Evolutionary conservation across 2,113 vertebrate species (phyloP).

Genomic region (Colistium nudipinnis): DNA sequence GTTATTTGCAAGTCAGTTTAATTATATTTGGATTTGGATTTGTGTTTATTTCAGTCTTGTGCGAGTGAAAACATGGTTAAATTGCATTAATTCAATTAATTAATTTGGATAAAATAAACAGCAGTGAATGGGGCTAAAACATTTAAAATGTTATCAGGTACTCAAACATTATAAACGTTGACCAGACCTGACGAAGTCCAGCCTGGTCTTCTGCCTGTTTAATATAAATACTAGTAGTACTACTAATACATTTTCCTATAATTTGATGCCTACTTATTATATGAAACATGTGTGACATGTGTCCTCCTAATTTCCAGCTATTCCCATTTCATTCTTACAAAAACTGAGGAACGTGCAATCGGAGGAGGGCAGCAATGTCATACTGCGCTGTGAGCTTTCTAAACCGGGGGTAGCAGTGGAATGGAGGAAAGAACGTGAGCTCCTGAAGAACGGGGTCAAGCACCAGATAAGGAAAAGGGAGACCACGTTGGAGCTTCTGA

Average conservation of each 20-base stretch:
- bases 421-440: slow-evolving; percentile 85
- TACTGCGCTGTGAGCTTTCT: slow-evolving; percentile 88
- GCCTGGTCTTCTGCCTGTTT: no score
- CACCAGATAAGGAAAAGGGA: slow-evolving; percentile 83
- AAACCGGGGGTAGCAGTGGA: slow-evolving; percentile 79
- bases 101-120: not conserved
- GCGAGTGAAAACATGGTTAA: no score
- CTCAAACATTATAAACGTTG: not conserved
- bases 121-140: not conserved
- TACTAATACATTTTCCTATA: no score
- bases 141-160: not conserved
- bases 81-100: no score
- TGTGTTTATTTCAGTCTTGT: not conserved
- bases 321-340: slow-evolving; percentile 84
- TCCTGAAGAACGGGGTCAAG: slow-evolving; percentile 80
- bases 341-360: slow-evolving; percentile 85
- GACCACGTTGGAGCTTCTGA: slow-evolving; percentile 81
- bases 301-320: slow-evolving; percentile 72
- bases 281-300: not conserved
- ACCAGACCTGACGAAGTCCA: not conserved
- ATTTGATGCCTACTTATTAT: no score
- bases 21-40: not conserved
- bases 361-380: slow-evolving; percentile 85
- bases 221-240: no score
- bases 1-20: not conserved